Conservation (phyloP, 2,797 vertebrate genomes). For the Hyperoplus immaculatus region DNA sequence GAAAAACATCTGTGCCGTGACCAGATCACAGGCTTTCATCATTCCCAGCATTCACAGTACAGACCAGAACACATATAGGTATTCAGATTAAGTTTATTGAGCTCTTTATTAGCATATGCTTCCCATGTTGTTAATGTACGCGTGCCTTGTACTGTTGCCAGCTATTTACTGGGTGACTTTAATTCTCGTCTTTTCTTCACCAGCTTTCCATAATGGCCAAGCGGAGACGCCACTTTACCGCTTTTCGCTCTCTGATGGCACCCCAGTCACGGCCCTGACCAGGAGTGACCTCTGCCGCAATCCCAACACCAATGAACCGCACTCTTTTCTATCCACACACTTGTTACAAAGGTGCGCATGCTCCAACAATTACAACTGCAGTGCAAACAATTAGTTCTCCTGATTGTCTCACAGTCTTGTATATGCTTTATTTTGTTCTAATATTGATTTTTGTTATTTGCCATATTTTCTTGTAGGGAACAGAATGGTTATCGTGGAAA, state of each 20-base stretch:
- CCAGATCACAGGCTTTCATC: neutral
- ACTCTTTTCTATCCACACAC: constrained; percentile 95
- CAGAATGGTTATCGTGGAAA: constrained; percentile 93
- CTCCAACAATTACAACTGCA: neutral
- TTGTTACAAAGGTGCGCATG: constrained; percentile 92
- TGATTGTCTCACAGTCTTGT: neutral
- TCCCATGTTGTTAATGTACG: neutral
- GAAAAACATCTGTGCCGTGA: neutral
- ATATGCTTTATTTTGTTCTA: neutral
- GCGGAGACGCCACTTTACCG: constrained; percentile 95
- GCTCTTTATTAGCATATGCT: neutral
- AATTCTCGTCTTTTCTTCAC: constrained; percentile 23
- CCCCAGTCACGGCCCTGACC: constrained; percentile 95
- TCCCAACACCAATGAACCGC: constrained; percentile 91
- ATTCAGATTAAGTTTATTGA: neutral
- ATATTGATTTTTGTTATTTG: neutral
- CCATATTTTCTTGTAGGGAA: constrained; percentile 85
- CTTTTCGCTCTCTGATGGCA: constrained; percentile 96
- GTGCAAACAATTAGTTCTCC: neutral
- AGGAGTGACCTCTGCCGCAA: constrained; percentile 95
- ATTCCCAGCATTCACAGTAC: neutral
- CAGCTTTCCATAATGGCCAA: constrained; percentile 93
- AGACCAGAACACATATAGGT: neutral
- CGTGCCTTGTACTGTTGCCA: neutral
- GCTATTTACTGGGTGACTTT: neutral